Evolutionary conservation across 2,113 vertebrate genomes (phyloP).

Genomic region (Dipodomys stephensi): DNA sequence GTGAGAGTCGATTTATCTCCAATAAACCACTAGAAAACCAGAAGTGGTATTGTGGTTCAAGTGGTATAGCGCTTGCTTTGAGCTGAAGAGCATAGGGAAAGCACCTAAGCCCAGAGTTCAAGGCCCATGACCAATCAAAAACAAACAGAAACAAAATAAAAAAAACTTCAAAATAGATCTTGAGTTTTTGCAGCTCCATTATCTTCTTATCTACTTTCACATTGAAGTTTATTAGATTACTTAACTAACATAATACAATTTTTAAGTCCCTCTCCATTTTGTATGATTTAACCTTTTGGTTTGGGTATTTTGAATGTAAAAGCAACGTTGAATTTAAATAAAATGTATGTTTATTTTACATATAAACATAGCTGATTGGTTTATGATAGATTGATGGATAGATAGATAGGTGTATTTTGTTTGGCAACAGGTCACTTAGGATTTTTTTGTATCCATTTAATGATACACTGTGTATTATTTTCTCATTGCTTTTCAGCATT

Average conservation of each 20-base stretch:
- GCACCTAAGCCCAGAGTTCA: too few species aligned
- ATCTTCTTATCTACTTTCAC: background rate
- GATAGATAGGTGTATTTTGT: background rate
- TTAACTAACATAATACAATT: background rate
- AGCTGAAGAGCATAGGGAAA: too few species aligned
- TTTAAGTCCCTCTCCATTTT: background rate
- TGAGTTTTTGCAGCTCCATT: background rate
- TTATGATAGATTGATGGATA: too few species aligned
- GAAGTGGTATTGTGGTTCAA: too few species aligned
- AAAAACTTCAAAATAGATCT: background rate
- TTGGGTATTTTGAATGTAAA: conserved; percentile 8
- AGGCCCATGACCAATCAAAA: too few species aligned
- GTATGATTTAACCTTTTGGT: background rate
- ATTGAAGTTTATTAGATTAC: background rate
- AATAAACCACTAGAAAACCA: too few species aligned
- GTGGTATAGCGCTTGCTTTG: too few species aligned
- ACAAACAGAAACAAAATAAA: background rate
- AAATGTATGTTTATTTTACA: background rate
- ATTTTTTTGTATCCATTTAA: background rate
- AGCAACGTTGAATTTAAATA: background rate
- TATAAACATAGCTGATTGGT: too few species aligned
- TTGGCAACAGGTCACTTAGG: background rate
- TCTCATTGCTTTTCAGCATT: background rate
- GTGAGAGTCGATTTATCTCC: too few species aligned
- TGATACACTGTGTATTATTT: background rate